Conservation (phyloP, 2,888 invertebrate genomes). For the Zaprionus obscuricornis region DNA sequence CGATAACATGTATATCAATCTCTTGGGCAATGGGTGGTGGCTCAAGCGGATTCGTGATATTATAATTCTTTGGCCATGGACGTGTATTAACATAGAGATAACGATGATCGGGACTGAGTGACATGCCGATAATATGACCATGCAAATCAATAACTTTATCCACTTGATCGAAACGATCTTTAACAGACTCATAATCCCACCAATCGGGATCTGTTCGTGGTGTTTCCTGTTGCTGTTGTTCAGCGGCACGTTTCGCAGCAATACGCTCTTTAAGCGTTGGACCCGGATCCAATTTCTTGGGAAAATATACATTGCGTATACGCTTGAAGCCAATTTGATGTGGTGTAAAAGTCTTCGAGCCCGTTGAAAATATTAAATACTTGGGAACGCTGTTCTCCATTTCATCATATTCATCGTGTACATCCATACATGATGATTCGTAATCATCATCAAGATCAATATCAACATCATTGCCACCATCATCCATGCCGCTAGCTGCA, state of each 20-base stretch:
- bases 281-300: constrained; percentile 88
- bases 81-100: constrained; percentile 93
- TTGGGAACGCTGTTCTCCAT: constrained; percentile 87
- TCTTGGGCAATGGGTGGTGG: constrained; percentile 94
- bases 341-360: constrained; percentile 92
- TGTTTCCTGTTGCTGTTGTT: constrained; percentile 69
- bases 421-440: constrained; percentile 62
- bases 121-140: constrained; percentile 94
- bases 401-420: constrained; percentile 84
- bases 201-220: constrained; percentile 87
- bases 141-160: constrained; percentile 93
- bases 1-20: constrained; percentile 94
- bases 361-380: constrained; percentile 91
- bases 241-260: constrained; percentile 84
- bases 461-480: constrained; percentile 41
- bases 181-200: constrained; percentile 88
- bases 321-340: constrained; percentile 93
- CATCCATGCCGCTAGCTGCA: constrained; percentile 35
- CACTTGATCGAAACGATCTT: constrained; percentile 88
- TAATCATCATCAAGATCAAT: constrained; percentile 45
- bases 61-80: constrained; percentile 91
- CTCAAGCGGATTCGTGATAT: constrained; percentile 89
- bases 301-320: constrained; percentile 88
- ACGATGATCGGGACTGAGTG: constrained; percentile 92
- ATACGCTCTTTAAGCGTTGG: constrained; percentile 88